Base-by-base conservation (phyloP, 2,797 vertebrate genomes). In the Melanotaenia nigrans region DNA sequence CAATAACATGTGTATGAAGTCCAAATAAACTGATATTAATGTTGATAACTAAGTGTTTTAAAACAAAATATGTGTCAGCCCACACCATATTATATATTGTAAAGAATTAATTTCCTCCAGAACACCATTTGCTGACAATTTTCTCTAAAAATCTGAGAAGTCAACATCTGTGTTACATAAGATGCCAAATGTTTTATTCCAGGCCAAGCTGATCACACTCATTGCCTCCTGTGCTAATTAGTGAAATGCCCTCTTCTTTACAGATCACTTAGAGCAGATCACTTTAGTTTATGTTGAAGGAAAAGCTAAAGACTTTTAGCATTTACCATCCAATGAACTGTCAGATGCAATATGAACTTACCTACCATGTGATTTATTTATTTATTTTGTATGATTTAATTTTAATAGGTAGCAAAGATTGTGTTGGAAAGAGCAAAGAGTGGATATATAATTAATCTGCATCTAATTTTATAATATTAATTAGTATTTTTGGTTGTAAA, bases 381-480 rank as follows among this genome's bases (percentile, higher is more conserved):
- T 32, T 33, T 33, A 33, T 33, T 33, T 33, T 8, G 32, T 36
- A 4, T 38, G 12, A 65, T 9, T 11, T 63, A 36, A 38, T 62
- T 28, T 38, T 58, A 2, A 49, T 68, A 73, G 72, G 72, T 75
- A 78, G 77, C 45, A 68, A 33, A 51, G 65, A 35, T 18, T 65
- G 35, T 36, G 61, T 69, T 75, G 63, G 68, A 61, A n/a, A 2
- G 35, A 70, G 63, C 38, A 59, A 40, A 18, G 16, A 69, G 53
- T 33, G 36, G 51, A 70, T 38, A 81, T 55, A 54, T 42, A 33
- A 18, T 40, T 71, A 58, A 77, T 45, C 62, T 73, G 73, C 40
- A 73, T 81, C 63, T 81, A 61, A 78, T 75, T 82, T 80, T 55
- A 78, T 64, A 33, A 63, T 20, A 30, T 18, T 61, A 16, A 60